A percentile compares a stretch with the other conserved stretches of the same genome.
Evolutionary conservation across 2,113 vertebrate species (phyloP).

Genomic region (Nycticryphes semicollaris): DNA sequence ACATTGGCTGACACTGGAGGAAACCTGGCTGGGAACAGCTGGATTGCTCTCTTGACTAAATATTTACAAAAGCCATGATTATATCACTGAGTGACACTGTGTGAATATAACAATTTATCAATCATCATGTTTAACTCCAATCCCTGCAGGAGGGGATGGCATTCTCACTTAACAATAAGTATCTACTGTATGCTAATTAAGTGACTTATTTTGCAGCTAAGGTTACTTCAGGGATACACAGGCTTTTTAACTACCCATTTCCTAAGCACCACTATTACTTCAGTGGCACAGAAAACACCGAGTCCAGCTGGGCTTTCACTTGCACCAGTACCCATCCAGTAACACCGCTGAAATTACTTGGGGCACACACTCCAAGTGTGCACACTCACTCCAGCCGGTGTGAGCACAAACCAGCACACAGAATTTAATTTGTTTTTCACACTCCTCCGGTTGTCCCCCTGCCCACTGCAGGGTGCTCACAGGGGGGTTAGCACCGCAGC

Average conservation of each 20-base stretch:
- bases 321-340: neutral
- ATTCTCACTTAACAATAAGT: slow-evolving; percentile 76
- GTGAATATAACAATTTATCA: slow-evolving; percentile 84
- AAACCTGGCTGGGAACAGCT: slow-evolving; percentile 83
- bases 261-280: neutral
- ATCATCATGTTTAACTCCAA: slow-evolving; percentile 78
- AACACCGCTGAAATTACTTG: neutral
- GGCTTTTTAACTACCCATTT: slow-evolving; percentile 44
- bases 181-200: slow-evolving; percentile 77
- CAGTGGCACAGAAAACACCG: neutral
- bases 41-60: slow-evolving; percentile 84
- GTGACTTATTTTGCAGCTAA: slow-evolving; percentile 67
- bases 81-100: slow-evolving; percentile 78
- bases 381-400: accelerated
- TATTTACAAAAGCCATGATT: slow-evolving; percentile 85
- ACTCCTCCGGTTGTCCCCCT: accelerated
- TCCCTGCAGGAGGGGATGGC: slow-evolving; percentile 72
- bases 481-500: accelerated
- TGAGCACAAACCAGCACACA: neutral
- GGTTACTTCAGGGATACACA: slow-evolving; percentile 58
- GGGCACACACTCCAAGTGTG: accelerated
- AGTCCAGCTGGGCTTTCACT: neutral
- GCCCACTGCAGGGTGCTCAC: accelerated
- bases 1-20: slow-evolving; percentile 73
- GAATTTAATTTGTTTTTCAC: neutral